Conservation (phyloP, 2,888 invertebrate species). For the Drosophila aldrichi region DNA sequence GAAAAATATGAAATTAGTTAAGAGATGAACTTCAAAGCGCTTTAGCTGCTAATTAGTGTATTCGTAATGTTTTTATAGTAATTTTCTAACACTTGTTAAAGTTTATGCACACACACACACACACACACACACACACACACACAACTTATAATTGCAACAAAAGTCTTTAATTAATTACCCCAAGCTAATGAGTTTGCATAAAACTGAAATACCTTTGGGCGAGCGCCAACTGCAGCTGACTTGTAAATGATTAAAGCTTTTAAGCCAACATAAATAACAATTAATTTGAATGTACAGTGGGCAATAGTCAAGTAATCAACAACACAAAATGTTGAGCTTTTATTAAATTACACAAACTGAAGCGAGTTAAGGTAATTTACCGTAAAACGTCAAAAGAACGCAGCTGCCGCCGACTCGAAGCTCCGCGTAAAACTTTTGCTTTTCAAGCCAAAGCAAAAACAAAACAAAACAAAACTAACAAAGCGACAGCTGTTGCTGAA, state of each 20-base stretch:
- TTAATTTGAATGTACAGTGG: constrained; percentile 37
- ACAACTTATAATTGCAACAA: constrained; percentile 13
- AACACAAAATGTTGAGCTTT: constrained; percentile 36
- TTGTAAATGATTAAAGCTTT: constrained; percentile 22
- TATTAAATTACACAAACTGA: constrained; percentile 43
- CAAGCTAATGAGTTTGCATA: constrained; percentile 40
- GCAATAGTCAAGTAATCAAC: constrained; percentile 26
- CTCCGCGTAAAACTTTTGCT: constrained; percentile 36
- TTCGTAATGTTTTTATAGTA: constrained; percentile 1
- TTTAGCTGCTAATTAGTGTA: not conserved
- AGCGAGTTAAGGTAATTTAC: constrained; percentile 44
- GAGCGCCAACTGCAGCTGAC: constrained; percentile 37
- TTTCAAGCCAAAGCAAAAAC: constrained; percentile 37
- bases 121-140: no score
- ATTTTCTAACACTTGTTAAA: constrained; percentile 1
- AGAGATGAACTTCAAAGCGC: not conserved
- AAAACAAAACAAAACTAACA: constrained; percentile 10
- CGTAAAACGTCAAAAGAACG: constrained; percentile 46
- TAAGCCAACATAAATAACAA: constrained; percentile 27
- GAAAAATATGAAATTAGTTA: not conserved
- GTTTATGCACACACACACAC: not conserved
- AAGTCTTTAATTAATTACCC: constrained; percentile 2
- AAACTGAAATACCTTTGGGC: constrained; percentile 14
- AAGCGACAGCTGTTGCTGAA: constrained; percentile 31
- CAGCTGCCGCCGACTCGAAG: constrained; percentile 23